These are phyloP conservation scores for Dendrophyllia cribrosa DNA, from an alignment of 64 coral and sea anemone species.

Conservation along the genomic window DNA sequence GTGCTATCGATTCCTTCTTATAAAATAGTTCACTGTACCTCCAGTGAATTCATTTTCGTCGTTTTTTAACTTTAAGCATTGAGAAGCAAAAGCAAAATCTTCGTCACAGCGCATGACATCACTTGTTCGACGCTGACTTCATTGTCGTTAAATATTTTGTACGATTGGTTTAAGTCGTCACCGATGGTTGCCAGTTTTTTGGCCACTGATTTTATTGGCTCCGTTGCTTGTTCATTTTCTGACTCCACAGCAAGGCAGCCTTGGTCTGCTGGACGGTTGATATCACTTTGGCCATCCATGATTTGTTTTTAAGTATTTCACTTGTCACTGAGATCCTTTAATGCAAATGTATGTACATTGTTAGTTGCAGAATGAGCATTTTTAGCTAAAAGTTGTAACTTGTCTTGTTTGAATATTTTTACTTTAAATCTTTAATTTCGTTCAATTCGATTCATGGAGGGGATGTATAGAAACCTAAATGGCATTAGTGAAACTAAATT, in stretches of 20 bases:
- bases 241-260: background rate
- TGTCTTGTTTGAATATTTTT: too few relatives aligned
- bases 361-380: too few relatives aligned
- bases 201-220: background rate
- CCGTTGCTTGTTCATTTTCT: background rate
- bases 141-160: background rate
- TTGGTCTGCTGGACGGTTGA: too few relatives aligned
- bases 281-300: background rate
- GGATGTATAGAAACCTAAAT: too few relatives aligned
- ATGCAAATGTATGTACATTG: too few relatives aligned
- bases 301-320: background rate
- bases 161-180: conserved; percentile 14
- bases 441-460: too few relatives aligned
- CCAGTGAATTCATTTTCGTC: background rate
- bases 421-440: too few relatives aligned
- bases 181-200: conserved; percentile 12
- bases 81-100: background rate
- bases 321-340: too few relatives aligned
- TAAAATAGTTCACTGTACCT: too few relatives aligned
- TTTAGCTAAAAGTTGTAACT: too few relatives aligned
- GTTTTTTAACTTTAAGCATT: background rate
- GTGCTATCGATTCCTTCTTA: too few relatives aligned
- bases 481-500: too few relatives aligned
- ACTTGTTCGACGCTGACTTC: background rate
- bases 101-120: background rate